phyloP scores from a whole-genome alignment of 2,888 invertebrate genomes.

The Amorpha juglandis region DNA sequence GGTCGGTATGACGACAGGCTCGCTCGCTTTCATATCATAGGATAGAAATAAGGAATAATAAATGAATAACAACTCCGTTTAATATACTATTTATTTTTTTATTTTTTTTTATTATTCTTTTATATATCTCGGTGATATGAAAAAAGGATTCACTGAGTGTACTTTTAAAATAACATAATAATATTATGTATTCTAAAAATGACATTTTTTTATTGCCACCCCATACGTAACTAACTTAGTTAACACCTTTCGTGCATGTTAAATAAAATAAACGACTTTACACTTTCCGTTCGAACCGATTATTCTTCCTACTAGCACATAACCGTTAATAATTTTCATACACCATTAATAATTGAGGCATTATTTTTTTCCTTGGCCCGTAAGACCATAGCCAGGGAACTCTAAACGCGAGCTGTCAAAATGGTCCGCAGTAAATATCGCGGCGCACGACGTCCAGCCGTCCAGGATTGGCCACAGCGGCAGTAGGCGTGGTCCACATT shows the following conservation, averaged over 20 bases:
- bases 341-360: conserved; percentile 10
- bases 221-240: neutral
- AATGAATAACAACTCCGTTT: too few species aligned
- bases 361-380: conserved; percentile 31
- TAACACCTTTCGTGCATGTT: neutral
- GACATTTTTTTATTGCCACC: too few species aligned
- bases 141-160: too few species aligned
- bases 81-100: too few species aligned
- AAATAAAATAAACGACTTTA: conserved; percentile 7
- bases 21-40: too few species aligned
- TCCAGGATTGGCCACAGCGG: conserved; percentile 61
- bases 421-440: conserved; percentile 79
- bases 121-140: too few species aligned
- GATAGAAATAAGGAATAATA: too few species aligned
- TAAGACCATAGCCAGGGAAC: conserved; percentile 38
- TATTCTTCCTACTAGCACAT: conserved; percentile 4
- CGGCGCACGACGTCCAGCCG: conserved; percentile 55
- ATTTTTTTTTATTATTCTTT: too few species aligned
- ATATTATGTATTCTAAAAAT: too few species aligned
- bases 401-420: conserved; percentile 80
- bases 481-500: conserved; percentile 69
- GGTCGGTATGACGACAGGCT: too few species aligned
- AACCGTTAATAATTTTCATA: conserved; percentile 21
- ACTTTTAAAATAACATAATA: too few species aligned
- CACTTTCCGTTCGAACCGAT: conserved; percentile 12